Evolutionary conservation across 2,888 invertebrate species (phyloP), one percentile per base, ranked within the genome.

Genomic region (Parasteatoda lunata): DNA sequence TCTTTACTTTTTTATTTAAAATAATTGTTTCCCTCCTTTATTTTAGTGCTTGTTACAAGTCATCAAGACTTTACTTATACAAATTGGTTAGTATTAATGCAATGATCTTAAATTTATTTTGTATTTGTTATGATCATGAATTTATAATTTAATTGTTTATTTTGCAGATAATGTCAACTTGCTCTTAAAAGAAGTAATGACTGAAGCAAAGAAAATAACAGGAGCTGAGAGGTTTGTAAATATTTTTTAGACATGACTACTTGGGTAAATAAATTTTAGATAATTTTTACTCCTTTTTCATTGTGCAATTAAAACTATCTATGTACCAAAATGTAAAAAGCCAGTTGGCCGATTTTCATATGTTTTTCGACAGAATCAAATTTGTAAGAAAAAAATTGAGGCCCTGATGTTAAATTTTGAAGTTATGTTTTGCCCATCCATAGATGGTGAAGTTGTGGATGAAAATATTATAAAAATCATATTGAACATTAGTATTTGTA

Each of bases 151-250:
- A 6, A 9, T 59, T 84, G 65, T 51, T 59, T 68, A 83, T 70
- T 89, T 90, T 91, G 73, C 90, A 94, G 94, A 94, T 88, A 95
- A 96, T 89, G 92, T 96, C 84, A 94, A 95, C 30, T 94, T 94
- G 80, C 92, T 96, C 59, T 92, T 96, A 51, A 93, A 94, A 89
- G 95, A 95, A 91, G 95, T 96, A 75, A 95, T 95, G 95, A 94
- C 94, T 5, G 95, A 96, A 92, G 96, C 95, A 0, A 94, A 95
- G 91, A 93, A 94, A 89, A 91, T 96, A 89, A 95, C 95, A 1
- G 94, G 94, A 90, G 95, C 96, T 0, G 95, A 96, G 91, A 93
- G 95, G 90, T 92, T 89, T 84, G 9, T 47, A 45, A 51, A 15
- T 8, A 48, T 15, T 65, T 49, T 30, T 66, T 13, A 13, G n/a